A percentile compares a stretch with the other conserved stretches of the same genome.
Conservation (phyloP, 2,797 vertebrate genomes). For the Oreortyx pictus region DNA sequence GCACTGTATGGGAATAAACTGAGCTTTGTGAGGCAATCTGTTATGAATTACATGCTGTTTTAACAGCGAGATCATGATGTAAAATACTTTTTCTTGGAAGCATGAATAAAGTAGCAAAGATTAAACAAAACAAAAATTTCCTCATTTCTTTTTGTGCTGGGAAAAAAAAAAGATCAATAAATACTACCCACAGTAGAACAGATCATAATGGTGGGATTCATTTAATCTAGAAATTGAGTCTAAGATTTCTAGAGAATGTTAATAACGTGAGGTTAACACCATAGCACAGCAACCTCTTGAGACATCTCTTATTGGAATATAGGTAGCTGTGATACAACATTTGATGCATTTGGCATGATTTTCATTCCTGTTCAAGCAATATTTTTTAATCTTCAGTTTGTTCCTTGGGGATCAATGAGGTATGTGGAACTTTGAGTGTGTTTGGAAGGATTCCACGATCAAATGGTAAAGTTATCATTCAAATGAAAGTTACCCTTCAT, state of each 20-base stretch:
- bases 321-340: constrained; percentile 10
- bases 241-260: background rate
- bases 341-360: constrained; percentile 27
- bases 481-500: constrained; percentile 9
- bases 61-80: background rate
- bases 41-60: background rate
- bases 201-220: background rate
- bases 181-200: background rate
- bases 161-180: background rate
- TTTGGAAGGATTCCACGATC: constrained; percentile 40
- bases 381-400: constrained; percentile 15
- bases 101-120: background rate
- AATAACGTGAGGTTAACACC: background rate
- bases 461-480: constrained; percentile 37
- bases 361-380: background rate
- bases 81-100: background rate
- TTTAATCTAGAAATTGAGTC: background rate
- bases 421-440: background rate
- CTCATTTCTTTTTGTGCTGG: background rate
- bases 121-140: background rate
- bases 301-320: background rate
- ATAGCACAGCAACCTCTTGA: background rate
- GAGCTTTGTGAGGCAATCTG: background rate
- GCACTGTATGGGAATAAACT: background rate
- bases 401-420: background rate